Conservation (phyloP, 92 coral and sea anemone genomes). For the Desmophyllum pertusum region DNA sequence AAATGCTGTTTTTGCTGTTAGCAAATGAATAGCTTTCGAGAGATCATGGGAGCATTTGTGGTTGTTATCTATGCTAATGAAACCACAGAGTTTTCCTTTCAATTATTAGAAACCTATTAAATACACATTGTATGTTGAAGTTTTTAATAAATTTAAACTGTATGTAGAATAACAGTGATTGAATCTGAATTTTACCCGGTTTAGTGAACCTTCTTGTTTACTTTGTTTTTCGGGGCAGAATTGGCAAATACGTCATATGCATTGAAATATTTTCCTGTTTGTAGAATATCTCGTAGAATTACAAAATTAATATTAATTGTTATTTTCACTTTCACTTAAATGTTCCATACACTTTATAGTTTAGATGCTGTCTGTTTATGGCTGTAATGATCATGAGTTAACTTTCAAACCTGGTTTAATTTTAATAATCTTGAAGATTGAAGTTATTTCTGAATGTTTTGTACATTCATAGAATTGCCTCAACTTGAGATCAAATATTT, state of each 20-base stretch:
- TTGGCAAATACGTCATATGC: neutral
- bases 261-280: neutral
- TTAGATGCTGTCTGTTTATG: neutral
- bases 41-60: neutral
- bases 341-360: neutral
- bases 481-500: neutral
- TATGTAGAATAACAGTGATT: neutral
- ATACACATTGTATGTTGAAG: neutral
- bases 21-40: neutral
- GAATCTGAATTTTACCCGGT: neutral
- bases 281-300: no score
- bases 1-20: neutral
- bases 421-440: neutral
- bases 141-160: neutral
- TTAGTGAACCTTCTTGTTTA: neutral
- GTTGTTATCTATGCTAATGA: neutral
- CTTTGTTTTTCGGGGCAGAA: neutral
- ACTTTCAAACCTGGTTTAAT: neutral
- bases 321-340: neutral
- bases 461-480: neutral
- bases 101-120: conserved; percentile 7
- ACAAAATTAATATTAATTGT: neutral
- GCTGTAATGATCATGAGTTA: neutral
- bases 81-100: neutral
- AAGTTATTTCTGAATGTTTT: neutral